Evolutionary conservation across 2,888 invertebrate species (phyloP), one percentile per base, ranked within the genome.

Genomic region (Cantharis lateralis): DNA sequence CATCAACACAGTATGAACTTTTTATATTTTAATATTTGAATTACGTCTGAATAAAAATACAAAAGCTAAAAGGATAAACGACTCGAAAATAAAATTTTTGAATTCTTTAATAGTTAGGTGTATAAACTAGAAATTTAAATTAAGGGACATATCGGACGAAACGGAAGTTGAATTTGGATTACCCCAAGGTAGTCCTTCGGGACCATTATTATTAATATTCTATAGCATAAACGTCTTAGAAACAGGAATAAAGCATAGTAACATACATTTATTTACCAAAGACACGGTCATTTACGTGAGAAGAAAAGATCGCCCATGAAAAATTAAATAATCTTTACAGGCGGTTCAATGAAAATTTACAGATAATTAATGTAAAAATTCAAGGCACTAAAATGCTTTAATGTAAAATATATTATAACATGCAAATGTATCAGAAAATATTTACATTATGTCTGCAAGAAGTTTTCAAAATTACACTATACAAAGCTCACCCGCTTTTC

Each of bases 1-100:
- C 77, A 75, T 77, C 79, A 71, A 69, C 64, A 3, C 64, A 13
- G 64, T 64, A 16, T 9, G 0, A 64, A 16, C 64, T 20, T 66
- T 63, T n/a, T 66, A 20, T 20, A 64, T n/a, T 48, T 48, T 48
- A 48, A 48, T 48, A 48, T n/a, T 48, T 9, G n/a, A 48, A 48
- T 48, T 32, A 32, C 32, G 32, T 3, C 11, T 32, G 13, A 32
- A 28, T 11, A 28, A 28, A 28, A 28, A 28, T 1, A 2, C 11
- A 11, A 32, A 32, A 9, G 10, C 7, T 2, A 18, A 3, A 18
- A 18, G 13, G 11, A 3, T 4, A 4, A n/a, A 32, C 13, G 13
- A 13, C 4, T 7, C n/a, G 2, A n/a, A n/a, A n/a, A 5, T 48
- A n/a, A n/a, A 48, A n/a, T n/a, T 48, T 48, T n/a, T 1, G n/a